Evolutionary conservation across 53 echinoderm and acorn worm species (phyloP).

Genomic region (Astropecten irregularis): DNA sequence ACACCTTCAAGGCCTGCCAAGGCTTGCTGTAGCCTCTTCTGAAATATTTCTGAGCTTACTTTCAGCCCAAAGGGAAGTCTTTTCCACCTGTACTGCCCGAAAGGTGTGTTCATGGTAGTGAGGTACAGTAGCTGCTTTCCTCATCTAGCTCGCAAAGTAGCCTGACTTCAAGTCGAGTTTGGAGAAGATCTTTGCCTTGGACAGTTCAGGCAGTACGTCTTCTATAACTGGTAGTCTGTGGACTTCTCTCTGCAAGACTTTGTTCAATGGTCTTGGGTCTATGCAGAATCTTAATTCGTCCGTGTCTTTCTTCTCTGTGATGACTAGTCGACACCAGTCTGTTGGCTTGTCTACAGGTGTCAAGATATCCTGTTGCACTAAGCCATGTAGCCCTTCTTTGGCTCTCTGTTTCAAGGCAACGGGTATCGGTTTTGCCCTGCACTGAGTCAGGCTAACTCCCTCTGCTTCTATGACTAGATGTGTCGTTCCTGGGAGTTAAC

Average conservation of each 20-base stretch:
- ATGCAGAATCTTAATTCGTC: constrained; percentile 34
- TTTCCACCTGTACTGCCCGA: constrained; percentile 55
- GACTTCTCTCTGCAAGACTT: constrained; percentile 30
- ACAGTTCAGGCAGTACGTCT: constrained; percentile 58
- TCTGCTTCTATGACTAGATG: background rate
- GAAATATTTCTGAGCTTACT: constrained; percentile 63
- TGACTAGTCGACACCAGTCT: constrained; percentile 37
- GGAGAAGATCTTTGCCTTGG: constrained; percentile 56
- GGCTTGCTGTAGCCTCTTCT: constrained; percentile 33
- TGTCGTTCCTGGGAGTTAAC: constrained; percentile 16
- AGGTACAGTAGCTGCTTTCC: constrained; percentile 28
- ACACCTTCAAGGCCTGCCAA: constrained; percentile 45
- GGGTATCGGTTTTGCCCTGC: constrained; percentile 26
- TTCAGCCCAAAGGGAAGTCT: constrained; percentile 58
- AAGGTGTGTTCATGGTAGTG: constrained; percentile 58
- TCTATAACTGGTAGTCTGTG: constrained; percentile 53
- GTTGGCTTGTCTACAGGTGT: constrained; percentile 45
- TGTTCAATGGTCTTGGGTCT: constrained; percentile 63
- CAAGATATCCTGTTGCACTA: constrained; percentile 26
- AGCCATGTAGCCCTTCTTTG: constrained; percentile 1
- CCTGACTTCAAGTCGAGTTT: constrained; percentile 52
- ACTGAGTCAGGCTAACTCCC: constrained; percentile 4
- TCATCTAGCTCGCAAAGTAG: constrained; percentile 24
- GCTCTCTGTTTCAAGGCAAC: constrained; percentile 25
- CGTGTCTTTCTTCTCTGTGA: constrained; percentile 24